Evolutionary conservation across 2,888 invertebrate genomes (phyloP).

Genomic region (Lochmaea capreae): DNA sequence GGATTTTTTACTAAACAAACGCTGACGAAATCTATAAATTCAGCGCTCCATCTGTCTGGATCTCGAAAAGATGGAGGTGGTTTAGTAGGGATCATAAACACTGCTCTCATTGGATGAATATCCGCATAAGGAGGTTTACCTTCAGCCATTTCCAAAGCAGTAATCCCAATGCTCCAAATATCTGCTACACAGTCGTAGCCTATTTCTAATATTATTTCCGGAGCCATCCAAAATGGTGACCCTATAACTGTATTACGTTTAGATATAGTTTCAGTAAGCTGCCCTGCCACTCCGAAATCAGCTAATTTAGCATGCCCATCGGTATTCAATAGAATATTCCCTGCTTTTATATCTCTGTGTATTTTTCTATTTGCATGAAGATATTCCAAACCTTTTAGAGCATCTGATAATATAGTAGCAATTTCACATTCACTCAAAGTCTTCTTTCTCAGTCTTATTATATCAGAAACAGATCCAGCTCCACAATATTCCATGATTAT

Average conservation of each 20-base stretch:
- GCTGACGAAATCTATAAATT: slow-evolving; percentile 98
- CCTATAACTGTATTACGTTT: slow-evolving; percentile 68
- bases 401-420: slow-evolving; percentile 54
- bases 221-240: slow-evolving; percentile 99
- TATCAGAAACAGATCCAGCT: slow-evolving; percentile 98
- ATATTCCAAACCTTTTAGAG: slow-evolving; percentile 54
- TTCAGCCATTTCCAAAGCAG: slow-evolving; percentile 99
- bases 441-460: slow-evolving; percentile 97
- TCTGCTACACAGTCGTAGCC: slow-evolving; percentile 99
- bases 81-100: slow-evolving; percentile 99
- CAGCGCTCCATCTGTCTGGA: slow-evolving; percentile 95
- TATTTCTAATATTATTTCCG: slow-evolving; percentile 98
- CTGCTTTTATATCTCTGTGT: slow-evolving; percentile 74
- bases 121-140: slow-evolving; percentile 98
- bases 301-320: slow-evolving; percentile 99
- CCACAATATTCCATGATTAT: slow-evolving; percentile 99
- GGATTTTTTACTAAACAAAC: slow-evolving; percentile 93
- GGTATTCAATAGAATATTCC: slow-evolving; percentile 96
- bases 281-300: slow-evolving; percentile 99
- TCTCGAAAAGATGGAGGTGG: slow-evolving; percentile 98
- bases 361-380: slow-evolving; percentile 55
- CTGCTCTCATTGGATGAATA: slow-evolving; percentile 94
- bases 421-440: slow-evolving; percentile 54
- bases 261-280: slow-evolving; percentile 80
- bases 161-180: slow-evolving; percentile 98